A percentile compares a stretch with the other conserved stretches of the same genome.
phyloP scores from a whole-genome alignment of 2,113 vertebrate genomes.

The Xenus cinereus region DNA sequence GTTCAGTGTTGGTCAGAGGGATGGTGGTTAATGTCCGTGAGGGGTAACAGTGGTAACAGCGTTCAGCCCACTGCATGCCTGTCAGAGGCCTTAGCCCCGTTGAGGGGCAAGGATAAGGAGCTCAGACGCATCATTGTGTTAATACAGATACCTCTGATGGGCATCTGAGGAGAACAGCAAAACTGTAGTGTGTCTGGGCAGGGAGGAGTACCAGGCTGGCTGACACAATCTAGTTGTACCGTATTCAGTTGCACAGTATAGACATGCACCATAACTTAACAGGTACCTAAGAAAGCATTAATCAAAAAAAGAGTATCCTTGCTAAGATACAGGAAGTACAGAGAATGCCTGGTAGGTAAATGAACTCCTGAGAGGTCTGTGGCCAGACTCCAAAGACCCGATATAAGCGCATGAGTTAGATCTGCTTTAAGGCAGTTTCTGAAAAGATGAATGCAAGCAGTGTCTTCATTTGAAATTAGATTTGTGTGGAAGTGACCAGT shows the following conservation, averaged over 20 bases:
- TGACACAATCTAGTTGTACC: neutral
- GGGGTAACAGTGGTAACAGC: neutral
- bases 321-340: neutral
- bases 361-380: neutral
- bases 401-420: neutral
- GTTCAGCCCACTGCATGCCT: rapidly evolving
- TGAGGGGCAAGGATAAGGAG: neutral
- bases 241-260: neutral
- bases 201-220: neutral
- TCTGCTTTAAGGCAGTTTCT: neutral
- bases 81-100: neutral
- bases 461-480: neutral
- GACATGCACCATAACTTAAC: neutral
- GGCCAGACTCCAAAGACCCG: neutral
- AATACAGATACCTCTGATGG: neutral
- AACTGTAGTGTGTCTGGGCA: rapidly evolving
- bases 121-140: neutral
- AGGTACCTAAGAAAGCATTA: neutral
- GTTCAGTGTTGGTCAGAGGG: neutral
- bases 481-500: neutral
- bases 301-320: neutral
- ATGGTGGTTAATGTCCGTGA: neutral
- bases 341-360: neutral
- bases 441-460: neutral
- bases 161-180: neutral